phyloP scores from a whole-genome alignment of 2,113 vertebrate genomes.

The Sinocyclocheilus rhinocerous region DNA sequence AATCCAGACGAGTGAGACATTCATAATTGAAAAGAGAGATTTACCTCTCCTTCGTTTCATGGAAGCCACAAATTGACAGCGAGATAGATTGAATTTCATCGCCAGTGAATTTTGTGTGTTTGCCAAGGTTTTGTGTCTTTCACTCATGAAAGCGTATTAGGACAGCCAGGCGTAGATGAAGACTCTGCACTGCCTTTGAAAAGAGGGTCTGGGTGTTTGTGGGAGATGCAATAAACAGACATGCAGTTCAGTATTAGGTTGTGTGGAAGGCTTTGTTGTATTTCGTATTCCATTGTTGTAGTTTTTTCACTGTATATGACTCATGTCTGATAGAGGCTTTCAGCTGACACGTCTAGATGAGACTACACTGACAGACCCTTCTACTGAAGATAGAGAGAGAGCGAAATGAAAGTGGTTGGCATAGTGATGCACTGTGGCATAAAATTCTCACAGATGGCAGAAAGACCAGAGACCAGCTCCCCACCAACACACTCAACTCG shows the following conservation, averaged over 20 bases:
- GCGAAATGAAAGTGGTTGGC: slow-evolving; percentile 33
- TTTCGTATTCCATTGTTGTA: slow-evolving; percentile 12
- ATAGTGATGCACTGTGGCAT: slow-evolving; percentile 38
- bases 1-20: slow-evolving; percentile 39
- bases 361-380: not conserved
- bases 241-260: not conserved
- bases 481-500: slow-evolving; percentile 11
- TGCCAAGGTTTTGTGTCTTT: slow-evolving; percentile 2
- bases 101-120: slow-evolving; percentile 22
- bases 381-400: slow-evolving; percentile 1
- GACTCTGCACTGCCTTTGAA: slow-evolving; percentile 1
- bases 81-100: slow-evolving; percentile 34
- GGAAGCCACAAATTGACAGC: slow-evolving; percentile 17
- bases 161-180: slow-evolving; percentile 6
- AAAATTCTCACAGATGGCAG: slow-evolving; percentile 57
- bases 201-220: not conserved
- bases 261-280: slow-evolving; percentile 27
- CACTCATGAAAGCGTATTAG: not conserved
- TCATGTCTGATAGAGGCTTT: slow-evolving; percentile 31
- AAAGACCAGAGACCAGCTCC: slow-evolving; percentile 42
- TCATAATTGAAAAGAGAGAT: slow-evolving; percentile 45
- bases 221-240: slow-evolving; percentile 17
- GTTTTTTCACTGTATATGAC: slow-evolving; percentile 11
- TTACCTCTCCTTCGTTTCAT: slow-evolving; percentile 34
- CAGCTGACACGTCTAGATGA: slow-evolving; percentile 16